Percentiles rank a stretch among this genome's conserved stretches.
Evolutionary conservation across 2,113 vertebrate species (phyloP).

Genomic region (Pogonocichla stellata): DNA sequence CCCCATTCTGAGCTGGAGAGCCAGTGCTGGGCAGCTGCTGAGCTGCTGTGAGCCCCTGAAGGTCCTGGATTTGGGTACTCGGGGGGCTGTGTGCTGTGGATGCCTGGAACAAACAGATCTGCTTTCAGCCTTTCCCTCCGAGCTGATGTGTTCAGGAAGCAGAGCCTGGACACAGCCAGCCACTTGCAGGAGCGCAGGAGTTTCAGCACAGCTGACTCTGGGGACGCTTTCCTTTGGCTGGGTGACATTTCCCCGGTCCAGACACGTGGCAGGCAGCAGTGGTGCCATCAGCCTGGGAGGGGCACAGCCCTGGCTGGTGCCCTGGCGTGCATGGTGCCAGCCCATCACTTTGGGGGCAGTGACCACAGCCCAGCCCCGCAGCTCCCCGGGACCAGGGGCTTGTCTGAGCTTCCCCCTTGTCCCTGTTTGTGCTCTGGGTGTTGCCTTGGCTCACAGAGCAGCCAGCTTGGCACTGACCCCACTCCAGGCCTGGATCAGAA

Average conservation of each 20-base stretch:
- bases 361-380: not conserved
- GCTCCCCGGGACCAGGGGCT: fast-evolving
- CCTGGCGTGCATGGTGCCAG: not conserved
- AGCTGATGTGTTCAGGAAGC: not conserved
- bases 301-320: not conserved
- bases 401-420: not conserved
- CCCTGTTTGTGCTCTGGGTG: not conserved
- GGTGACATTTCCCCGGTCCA: not conserved
- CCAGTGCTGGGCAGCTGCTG: not conserved
- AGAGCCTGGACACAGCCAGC: not conserved
- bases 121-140: not conserved
- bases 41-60: not conserved
- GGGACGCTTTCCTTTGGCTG: not conserved
- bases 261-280: fast-evolving
- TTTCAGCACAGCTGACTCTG: not conserved
- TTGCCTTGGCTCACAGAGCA: not conserved
- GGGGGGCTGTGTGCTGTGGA: not conserved
- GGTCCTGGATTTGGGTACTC: not conserved
- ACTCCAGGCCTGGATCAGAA: not conserved
- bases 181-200: fast-evolving
- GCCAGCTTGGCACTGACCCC: not conserved
- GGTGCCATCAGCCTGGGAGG: not conserved
- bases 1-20: not conserved
- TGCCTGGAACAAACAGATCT: not conserved
- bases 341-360: fast-evolving